Percentiles rank a stretch among this genome's conserved stretches.
These are phyloP conservation scores for Creontiades dilutus DNA, from an alignment of 2,888 invertebrate species.

Conservation along the genomic window DNA sequence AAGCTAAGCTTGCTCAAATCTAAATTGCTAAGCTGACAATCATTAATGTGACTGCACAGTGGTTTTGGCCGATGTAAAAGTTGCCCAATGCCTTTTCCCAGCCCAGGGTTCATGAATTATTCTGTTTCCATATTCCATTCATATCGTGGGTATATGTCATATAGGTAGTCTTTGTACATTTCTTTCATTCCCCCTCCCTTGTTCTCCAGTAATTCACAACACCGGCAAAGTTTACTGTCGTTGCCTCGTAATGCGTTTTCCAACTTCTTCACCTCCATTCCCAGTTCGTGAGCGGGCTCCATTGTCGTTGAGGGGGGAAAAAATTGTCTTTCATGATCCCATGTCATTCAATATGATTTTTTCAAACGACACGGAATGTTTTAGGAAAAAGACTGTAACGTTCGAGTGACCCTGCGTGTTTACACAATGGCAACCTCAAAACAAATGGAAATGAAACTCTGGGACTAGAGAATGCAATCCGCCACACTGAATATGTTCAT, in stretches of 20 bases:
- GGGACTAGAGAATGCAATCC: slow-evolving; percentile 13
- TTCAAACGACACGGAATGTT: slow-evolving; percentile 23
- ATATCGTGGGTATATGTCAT: slow-evolving; percentile 7
- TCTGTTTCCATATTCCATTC: slow-evolving; percentile 10
- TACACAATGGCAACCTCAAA: slow-evolving; percentile 32
- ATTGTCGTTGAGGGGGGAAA: slow-evolving; percentile 18
- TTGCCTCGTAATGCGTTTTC: slow-evolving; percentile 32
- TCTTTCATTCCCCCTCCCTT: not conserved
- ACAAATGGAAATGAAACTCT: slow-evolving; percentile 36
- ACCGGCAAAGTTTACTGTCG: slow-evolving; percentile 33
- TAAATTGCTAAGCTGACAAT: too few species aligned
- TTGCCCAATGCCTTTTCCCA: too few species aligned
- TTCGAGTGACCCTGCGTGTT: slow-evolving; percentile 42
- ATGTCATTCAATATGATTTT: slow-evolving; percentile 39
- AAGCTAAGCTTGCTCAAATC: too few species aligned
- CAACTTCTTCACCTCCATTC: slow-evolving; percentile 17
- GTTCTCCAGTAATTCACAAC: slow-evolving; percentile 9
- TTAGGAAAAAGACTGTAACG: slow-evolving; percentile 39
- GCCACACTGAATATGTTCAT: slow-evolving; percentile 39
- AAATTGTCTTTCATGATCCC: slow-evolving; percentile 42
- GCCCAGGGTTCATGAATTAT: not conserved
- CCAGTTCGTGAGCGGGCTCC: slow-evolving; percentile 28
- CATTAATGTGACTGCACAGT: too few species aligned
- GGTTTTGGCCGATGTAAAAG: too few species aligned
- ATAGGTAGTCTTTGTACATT: not conserved